Conservation (phyloP, 2,888 invertebrate genomes). For the Parnassius smintheus region DNA sequence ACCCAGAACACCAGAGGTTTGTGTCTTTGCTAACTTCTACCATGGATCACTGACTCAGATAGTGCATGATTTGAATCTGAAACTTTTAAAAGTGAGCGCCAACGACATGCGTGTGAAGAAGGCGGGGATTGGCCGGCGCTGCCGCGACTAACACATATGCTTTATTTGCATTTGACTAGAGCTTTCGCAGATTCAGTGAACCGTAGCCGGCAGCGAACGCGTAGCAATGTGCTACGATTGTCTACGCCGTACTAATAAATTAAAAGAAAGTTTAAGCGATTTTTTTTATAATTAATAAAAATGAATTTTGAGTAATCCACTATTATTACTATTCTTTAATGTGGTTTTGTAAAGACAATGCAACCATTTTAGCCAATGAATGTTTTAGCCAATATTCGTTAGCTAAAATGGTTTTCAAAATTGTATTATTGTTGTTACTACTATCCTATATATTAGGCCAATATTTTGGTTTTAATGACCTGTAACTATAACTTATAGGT, state of each 20-base stretch:
- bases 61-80: conserved; percentile 55
- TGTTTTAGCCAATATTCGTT: no score
- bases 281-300: no score
- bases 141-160: conserved; percentile 66
- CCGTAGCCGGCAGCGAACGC: conserved; percentile 66
- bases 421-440: no score
- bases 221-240: conserved; percentile 65
- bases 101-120: conserved; percentile 68
- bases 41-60: conserved; percentile 29
- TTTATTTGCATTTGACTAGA: conserved; percentile 71
- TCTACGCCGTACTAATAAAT: conserved; percentile 47
- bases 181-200: conserved; percentile 77
- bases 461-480: no score
- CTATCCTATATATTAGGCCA: no score
- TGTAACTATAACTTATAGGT: no score
- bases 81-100: conserved; percentile 75
- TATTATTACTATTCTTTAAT: no score
- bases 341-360: no score
- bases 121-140: conserved; percentile 65
- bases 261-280: conserved; percentile 30
- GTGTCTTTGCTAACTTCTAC: conserved; percentile 48
- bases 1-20: conserved; percentile 80
- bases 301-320: no score
- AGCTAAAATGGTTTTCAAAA: no score
- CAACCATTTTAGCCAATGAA: no score